Base-by-base conservation (phyloP, 2,797 vertebrate genomes). In the Macropodus opercularis region DNA sequence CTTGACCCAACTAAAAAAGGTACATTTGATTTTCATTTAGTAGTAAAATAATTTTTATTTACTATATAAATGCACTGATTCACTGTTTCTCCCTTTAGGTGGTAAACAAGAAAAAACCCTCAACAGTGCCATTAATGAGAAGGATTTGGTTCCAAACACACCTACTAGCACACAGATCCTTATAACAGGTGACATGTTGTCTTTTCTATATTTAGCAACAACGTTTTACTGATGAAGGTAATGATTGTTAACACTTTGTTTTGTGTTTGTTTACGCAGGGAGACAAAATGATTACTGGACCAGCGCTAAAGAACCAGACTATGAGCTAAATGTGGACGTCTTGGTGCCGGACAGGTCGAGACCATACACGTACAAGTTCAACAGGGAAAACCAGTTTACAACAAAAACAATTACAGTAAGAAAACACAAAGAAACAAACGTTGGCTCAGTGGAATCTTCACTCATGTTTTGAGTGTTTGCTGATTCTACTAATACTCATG, bases 151-250 rank as follows among this genome's bases (percentile, higher is more conserved):
- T 52, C 95, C 94, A 6, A 81, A 90, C 67, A 91, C 94, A 0
- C 91, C 94, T 0, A 77, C 87, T 0, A 90, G 90, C 65, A 95
- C 94, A 21, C 87, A 60, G 38, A 91, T 97, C 77, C 90, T 74
- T 50, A 70, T 95, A 29, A 93, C 92, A 81, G 95, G 95, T 95
- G 80, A 89, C 1, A 15, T 14, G 31, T 15, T 14, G 2, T 15
- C 68, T n/a, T 36, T 32, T 32, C 8, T 8, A 8, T 31, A 9
- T 6, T 8, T 8, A n/a, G n/a, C n/a, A n/a, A n/a, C n/a, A n/a
- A n/a, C n/a, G 1, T 31, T 3, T 31, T 31, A 3, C 4, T 34
- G 13, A 10, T 35, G 14, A 6, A 14, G n/a, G n/a, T 12, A 7
- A 6, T 7, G 34, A n/a, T 36, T 36, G 7, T 0, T 6, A 15